Base-by-base conservation (phyloP, 2,888 invertebrate genomes). In the Onthophagus sagittarius region DNA sequence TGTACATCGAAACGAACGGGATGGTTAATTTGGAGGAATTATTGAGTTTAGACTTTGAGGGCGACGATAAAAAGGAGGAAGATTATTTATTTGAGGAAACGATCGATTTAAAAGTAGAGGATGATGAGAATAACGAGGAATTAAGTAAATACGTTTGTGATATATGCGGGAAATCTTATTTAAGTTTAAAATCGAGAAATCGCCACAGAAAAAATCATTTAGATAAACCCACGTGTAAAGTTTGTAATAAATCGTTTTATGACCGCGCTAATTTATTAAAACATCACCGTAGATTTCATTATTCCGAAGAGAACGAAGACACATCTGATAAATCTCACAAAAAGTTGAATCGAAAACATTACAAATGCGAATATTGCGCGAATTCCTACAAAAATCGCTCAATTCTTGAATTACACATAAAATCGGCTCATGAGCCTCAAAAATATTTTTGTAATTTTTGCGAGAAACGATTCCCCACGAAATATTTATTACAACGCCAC, bases 221-320 rank as follows among this genome's bases (percentile, higher is more conserved):
- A 2, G 31, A 23, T 23, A 67, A 67, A 67, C 67, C 67, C n/a
- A 6, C 4, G 67, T 67, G 67, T 67, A 67, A 15, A 15, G 6
- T 67, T 23, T 67, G 67, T 13, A 23, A 67, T 4, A 67, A 32
- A 23, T n/a, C 15, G 15, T 67, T 67, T 67, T 67, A 67, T n/a
- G 67, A 67, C 13, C 23, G n/a, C 9, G 32, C 67, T 6, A 32
- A n/a, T 23, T 32, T 67, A 31, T 31, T 31, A 15, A 23, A 32
- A 67, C 67, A 67, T 23, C 15, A 23, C 7, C 32, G 23, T 15
- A 5, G 67, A n/a, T 67, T 31, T 15, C 67, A 67, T 31, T n/a
- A 32, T 11, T 15, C 15, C 64, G 9, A 15, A 5, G 64, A 13
- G 14, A n/a, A 64, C 3, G 64, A 64, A 64, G 9, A 64, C n/a